phyloP scores from a whole-genome alignment of 2,888 invertebrate genomes.

The Drosophila subquinaria region DNA sequence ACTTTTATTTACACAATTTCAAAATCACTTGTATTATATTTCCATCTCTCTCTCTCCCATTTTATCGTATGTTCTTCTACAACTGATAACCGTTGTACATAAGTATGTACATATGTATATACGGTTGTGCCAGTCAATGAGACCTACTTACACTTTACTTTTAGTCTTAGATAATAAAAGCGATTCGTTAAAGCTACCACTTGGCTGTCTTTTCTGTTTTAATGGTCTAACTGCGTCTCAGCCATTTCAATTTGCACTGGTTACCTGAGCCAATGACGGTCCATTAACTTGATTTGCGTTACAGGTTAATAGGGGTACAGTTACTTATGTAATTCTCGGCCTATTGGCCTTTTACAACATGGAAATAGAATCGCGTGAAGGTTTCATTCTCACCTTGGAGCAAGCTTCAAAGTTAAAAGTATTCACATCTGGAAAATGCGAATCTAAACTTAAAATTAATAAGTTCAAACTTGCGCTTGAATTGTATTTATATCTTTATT shows the following conservation, averaged over 20 bases:
- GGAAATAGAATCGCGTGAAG: slow-evolving; percentile 45
- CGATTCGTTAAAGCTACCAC: slow-evolving; percentile 44
- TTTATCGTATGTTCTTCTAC: slow-evolving; percentile 20
- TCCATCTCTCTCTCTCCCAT: neutral
- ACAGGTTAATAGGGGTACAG: slow-evolving; percentile 45
- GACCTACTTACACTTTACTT: slow-evolving; percentile 46
- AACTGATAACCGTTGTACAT: slow-evolving; percentile 14
- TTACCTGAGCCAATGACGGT: neutral
- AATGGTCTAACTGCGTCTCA: slow-evolving; percentile 34
- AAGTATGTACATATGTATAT: neutral
- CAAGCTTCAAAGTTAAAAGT: neutral
- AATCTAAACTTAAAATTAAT: too few species aligned
- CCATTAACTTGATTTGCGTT: neutral
- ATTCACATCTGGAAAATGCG: slow-evolving; percentile 3
- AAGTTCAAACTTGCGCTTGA: too few species aligned
- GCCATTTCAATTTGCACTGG: slow-evolving; percentile 5
- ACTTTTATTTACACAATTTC: slow-evolving; percentile 37
- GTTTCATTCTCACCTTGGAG: slow-evolving; percentile 43
- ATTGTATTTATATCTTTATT: too few species aligned
- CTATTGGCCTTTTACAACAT: slow-evolving; percentile 14
- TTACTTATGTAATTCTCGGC: slow-evolving; percentile 34
- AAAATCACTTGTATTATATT: slow-evolving; percentile 11
- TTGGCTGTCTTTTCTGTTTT: slow-evolving; percentile 13
- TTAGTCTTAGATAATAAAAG: slow-evolving; percentile 55
- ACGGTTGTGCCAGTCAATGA: slow-evolving; percentile 16